Evolutionary conservation across 2,888 invertebrate genomes (phyloP).

Genomic region (Drosophila prostipennis): DNA sequence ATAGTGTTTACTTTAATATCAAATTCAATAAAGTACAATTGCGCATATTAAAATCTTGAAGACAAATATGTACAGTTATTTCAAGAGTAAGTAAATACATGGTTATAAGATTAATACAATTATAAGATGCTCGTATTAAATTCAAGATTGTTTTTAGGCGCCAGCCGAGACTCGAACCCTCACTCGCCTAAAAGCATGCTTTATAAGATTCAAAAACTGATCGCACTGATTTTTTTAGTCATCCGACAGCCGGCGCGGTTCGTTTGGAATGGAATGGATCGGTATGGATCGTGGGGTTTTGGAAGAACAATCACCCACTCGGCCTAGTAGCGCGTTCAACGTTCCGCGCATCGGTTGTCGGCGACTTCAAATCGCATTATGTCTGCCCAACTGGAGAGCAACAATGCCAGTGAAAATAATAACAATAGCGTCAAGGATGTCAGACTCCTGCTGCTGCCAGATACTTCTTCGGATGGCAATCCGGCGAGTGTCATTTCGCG

Average conservation of each 20-base stretch:
- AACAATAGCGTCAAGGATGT: conserved; percentile 57
- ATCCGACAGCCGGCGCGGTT: not conserved
- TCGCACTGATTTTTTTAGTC: not conserved
- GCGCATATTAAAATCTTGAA: no score
- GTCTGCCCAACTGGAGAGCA: conserved; percentile 36
- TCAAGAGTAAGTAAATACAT: no score
- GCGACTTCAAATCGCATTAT: conserved; percentile 41
- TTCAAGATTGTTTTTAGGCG: no score
- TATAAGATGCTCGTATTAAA: no score
- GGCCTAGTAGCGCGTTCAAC: conserved; percentile 56
- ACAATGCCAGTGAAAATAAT: conserved; percentile 34
- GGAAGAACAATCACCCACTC: conserved; percentile 42
- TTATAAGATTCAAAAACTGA: not conserved
- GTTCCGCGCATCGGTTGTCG: conserved; percentile 51
- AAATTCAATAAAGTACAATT: no score
- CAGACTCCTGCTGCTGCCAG: conserved; percentile 46
- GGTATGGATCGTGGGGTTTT: conserved; percentile 45
- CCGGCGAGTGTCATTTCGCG: conserved; percentile 7
- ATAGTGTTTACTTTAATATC: no score
- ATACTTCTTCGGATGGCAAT: conserved; percentile 11
- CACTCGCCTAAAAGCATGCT: conserved; percentile 46
- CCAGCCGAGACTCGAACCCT: conserved; percentile 2
- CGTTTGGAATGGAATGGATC: conserved; percentile 18
- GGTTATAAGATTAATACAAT: no score
- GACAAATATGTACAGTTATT: no score